phyloP scores from a whole-genome alignment of 1,140 invertebrate genomes.

The Sipha flava region DNA sequence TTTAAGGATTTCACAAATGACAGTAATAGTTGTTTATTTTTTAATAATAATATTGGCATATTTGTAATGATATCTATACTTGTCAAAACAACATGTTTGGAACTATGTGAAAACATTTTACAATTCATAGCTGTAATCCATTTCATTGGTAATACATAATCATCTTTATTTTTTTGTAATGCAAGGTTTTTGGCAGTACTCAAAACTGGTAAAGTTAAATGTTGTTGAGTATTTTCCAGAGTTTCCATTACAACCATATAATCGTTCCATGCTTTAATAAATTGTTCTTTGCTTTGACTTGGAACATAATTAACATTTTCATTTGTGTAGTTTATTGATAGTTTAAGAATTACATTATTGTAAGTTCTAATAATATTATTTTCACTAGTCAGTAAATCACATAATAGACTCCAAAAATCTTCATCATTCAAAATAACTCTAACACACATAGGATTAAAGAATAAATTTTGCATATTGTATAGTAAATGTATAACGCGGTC shows the following conservation, averaged over 20 bases:
- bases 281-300: not conserved
- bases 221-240: slow-evolving; percentile 55
- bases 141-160: not conserved
- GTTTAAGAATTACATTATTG: not conserved
- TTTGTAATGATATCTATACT: slow-evolving; percentile 16
- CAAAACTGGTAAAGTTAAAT: slow-evolving; percentile 50
- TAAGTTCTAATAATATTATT: slow-evolving; percentile 16
- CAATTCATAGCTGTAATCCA: slow-evolving; percentile 10
- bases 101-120: slow-evolving; percentile 14
- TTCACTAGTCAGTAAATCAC: not conserved
- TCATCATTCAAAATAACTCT: not conserved
- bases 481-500: not conserved
- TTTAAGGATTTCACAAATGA: slow-evolving; percentile 11
- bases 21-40: not conserved
- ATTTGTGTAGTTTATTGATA: not conserved
- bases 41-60: not conserved
- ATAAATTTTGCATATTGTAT: slow-evolving; percentile 4
- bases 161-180: not conserved
- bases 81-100: not conserved
- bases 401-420: slow-evolving; percentile 1
- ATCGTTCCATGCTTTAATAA: slow-evolving; percentile 41
- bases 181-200: slow-evolving; percentile 42
- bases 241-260: slow-evolving; percentile 49
- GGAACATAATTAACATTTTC: slow-evolving; percentile 35
- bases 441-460: not conserved